These are phyloP conservation scores for Hexactinellida sp. DNA, from an alignment of 37 sponge, comb jelly and placozoan species.

Conservation along the genomic window DNA sequence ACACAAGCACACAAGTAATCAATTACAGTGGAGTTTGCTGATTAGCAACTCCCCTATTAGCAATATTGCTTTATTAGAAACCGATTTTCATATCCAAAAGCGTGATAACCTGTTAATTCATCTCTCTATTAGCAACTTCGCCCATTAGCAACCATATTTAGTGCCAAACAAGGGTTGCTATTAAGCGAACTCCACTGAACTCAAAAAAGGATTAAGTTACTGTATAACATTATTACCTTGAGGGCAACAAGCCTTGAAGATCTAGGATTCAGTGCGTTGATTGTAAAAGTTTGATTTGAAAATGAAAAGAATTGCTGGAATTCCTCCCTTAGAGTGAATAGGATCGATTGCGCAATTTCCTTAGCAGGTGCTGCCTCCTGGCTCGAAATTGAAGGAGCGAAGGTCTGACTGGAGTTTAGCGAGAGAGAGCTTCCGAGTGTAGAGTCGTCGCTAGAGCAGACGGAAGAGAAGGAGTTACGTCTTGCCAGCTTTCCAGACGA, in stretches of 20 bases:
- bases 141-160: too few species aligned
- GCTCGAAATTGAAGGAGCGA: neutral
- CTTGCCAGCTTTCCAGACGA: neutral
- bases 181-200: too few species aligned
- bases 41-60: too few species aligned
- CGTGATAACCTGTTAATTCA: too few species aligned
- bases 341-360: neutral
- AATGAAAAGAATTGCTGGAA: neutral
- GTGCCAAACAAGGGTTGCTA: too few species aligned
- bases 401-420: neutral
- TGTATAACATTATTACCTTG: neutral
- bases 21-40: too few species aligned
- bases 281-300: neutral
- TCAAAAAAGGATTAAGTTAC: too few species aligned
- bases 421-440: slow-evolving; percentile 7
- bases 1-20: too few species aligned
- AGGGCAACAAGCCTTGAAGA: neutral
- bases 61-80: too few species aligned
- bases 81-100: too few species aligned
- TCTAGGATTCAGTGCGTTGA: slow-evolving; percentile 6
- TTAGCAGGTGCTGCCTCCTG: slow-evolving; percentile 4
- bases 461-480: slow-evolving; percentile 3
- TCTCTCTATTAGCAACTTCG: too few species aligned
- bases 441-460: neutral
- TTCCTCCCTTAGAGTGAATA: neutral